Evolutionary conservation across 1,140 invertebrate species (phyloP), one percentile per base, ranked within the genome.

Genomic region (Halesus radiatus): DNA sequence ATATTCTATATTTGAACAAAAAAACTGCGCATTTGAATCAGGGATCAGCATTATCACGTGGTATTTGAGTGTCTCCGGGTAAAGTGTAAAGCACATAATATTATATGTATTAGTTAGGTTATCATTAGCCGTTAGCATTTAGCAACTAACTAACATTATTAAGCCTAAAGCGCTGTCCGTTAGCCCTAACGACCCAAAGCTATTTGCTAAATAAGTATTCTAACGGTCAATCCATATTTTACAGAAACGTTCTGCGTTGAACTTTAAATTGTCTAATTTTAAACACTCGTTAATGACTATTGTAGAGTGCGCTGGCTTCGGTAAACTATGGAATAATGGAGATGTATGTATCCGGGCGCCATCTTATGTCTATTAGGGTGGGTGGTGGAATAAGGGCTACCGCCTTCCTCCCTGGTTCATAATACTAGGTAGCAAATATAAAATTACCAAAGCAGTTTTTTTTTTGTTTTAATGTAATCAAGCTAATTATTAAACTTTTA

Each of bases 301-400:
- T 64, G 81, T 78, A 70, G 72, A 80, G 75, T 78, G 70, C 37
- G 78, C 32, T 53, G 52, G 56, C 70, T 45, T 45, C 68, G 68
- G 75, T 80, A 83, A 83, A 83, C 79, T 83, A 75, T 83, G 68
- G 76, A 78, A 80, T 83, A 83, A 83, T 83, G 75, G 53, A 83
- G 81, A 83, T 83, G 80, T 80, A 83, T 80, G 81, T 80, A 73
- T 77, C n/a, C 37, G 26, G 76, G 32, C 78, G 81, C 77, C 77
- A 83, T 83, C 79, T 83, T 83, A 80, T 83, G 76, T 80, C 81
- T 80, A 83, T 83, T 83, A 83, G 81, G 26, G 23, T 10, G 62
- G 22, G 62, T 26, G 22, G 62, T 7, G 37, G 15, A 18, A 8
- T 22, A 45, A 70, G 29, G 29, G 66, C 18, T 70, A 18, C n/a